These are phyloP conservation scores for Enteromius radiatus DNA, from an alignment of 2,797 vertebrate species.

Conservation along the genomic window DNA sequence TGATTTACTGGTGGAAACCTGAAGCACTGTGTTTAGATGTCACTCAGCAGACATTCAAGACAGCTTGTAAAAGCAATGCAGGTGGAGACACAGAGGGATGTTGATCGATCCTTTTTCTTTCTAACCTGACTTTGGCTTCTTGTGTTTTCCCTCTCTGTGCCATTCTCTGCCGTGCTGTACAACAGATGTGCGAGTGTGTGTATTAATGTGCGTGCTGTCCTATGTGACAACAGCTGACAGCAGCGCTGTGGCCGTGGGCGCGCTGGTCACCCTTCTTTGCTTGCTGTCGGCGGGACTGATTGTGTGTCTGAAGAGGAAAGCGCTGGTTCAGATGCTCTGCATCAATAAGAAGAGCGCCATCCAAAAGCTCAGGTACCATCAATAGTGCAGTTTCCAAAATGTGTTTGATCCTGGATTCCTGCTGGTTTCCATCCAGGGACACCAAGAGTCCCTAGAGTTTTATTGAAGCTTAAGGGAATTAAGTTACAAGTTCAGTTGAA, in stretches of 20 bases:
- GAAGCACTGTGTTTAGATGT: constrained; percentile 2
- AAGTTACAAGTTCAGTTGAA: neutral
- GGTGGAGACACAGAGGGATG: constrained; percentile 23
- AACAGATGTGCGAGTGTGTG: constrained; percentile 78
- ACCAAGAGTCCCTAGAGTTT: neutral
- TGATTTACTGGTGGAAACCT: constrained; percentile 34
- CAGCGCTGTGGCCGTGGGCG: constrained; percentile 78
- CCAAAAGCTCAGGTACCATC: constrained; percentile 91
- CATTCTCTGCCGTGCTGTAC: constrained; percentile 68
- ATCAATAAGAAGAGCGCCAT: constrained; percentile 88
- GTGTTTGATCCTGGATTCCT: constrained; percentile 16
- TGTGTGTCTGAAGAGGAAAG: constrained; percentile 88
- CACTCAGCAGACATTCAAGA: neutral
- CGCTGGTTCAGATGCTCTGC: constrained; percentile 81
- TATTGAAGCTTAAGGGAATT: neutral
- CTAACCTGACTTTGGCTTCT: constrained; percentile 37
- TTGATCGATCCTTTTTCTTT: constrained; percentile 7
- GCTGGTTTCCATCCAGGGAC: neutral
- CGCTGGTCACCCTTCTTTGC: constrained; percentile 83
- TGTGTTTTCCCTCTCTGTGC: constrained; percentile 42
- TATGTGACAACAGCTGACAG: constrained; percentile 83
- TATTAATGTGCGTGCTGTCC: constrained; percentile 82
- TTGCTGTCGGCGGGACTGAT: constrained; percentile 80
- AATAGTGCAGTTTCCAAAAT: neutral
- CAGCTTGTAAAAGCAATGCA: constrained; percentile 36